Conservation (phyloP, 2,113 vertebrate species). For the Notechis scutatus region DNA sequence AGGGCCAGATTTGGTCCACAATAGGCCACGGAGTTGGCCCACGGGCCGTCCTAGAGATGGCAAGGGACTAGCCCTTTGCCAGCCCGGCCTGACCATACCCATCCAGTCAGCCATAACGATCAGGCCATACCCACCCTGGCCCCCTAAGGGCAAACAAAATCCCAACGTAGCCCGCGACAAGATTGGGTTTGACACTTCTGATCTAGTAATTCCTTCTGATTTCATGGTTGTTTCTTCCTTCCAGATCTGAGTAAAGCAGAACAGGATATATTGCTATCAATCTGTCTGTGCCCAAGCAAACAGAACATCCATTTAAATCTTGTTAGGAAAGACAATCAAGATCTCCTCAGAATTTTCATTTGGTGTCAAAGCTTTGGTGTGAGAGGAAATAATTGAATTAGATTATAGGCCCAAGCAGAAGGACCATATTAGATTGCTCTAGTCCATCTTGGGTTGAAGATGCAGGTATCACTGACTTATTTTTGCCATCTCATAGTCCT, state of each 20-base stretch:
- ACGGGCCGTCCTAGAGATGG: fast-evolving
- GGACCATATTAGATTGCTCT: not conserved
- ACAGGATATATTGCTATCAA: conserved; percentile 35
- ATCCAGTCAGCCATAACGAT: too few relatives aligned
- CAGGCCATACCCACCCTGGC: too few relatives aligned
- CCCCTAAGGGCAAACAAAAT: too few relatives aligned
- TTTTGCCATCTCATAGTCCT: not conserved
- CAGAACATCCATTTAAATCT: not conserved
- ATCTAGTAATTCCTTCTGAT: conserved; percentile 32
- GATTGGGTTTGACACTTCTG: too few relatives aligned
- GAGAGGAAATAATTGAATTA: not conserved
- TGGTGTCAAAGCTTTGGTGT: not conserved
- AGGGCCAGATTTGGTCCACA: too few relatives aligned
- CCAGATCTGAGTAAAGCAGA: conserved; percentile 29
- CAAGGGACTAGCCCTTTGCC: too few relatives aligned
- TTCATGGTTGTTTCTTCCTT: conserved; percentile 39
- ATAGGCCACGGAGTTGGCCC: too few relatives aligned
- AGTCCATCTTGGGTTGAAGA: not conserved
- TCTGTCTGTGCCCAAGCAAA: not conserved
- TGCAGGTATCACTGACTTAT: not conserved
- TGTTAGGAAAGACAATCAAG: not conserved
- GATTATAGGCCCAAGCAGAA: conserved; percentile 15
- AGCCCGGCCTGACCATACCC: too few relatives aligned
- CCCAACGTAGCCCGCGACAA: fast-evolving
- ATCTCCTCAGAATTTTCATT: not conserved